Evolutionary conservation across 2,797 vertebrate genomes (phyloP).

Genomic region (Ara ararauna): DNA sequence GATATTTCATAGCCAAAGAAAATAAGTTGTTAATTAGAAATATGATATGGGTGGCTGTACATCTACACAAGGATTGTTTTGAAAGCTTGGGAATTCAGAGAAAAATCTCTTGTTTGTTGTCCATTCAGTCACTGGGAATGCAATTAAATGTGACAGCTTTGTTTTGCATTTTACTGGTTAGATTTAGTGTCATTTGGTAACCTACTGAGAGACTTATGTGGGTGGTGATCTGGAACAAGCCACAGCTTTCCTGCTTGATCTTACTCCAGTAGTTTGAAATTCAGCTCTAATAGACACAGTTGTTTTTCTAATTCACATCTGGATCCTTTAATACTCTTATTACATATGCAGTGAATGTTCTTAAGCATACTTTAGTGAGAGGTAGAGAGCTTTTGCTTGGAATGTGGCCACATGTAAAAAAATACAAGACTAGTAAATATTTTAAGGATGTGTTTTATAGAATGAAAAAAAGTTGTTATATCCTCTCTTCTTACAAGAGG

Average conservation of each 20-base stretch:
- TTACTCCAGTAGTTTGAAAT: conserved; percentile 57
- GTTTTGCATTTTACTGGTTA: conserved; percentile 33
- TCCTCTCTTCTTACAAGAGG: conserved; percentile 13
- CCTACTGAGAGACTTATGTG: conserved; percentile 33
- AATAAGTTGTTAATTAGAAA: background rate
- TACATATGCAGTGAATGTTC: conserved; percentile 8
- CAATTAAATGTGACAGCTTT: conserved; percentile 11
- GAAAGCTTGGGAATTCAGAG: background rate
- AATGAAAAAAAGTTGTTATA: conserved; percentile 28
- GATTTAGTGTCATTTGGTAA: conserved; percentile 30
- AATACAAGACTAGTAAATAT: conserved; percentile 55
- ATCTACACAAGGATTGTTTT: background rate
- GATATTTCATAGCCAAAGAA: background rate
- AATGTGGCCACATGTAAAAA: conserved; percentile 40
- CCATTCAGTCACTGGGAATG: background rate
- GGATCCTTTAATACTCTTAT: conserved; percentile 58
- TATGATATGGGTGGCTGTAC: background rate
- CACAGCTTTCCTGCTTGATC: conserved; percentile 54
- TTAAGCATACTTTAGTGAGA: conserved; percentile 22
- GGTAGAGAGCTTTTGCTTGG: conserved; percentile 16
- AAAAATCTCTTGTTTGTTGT: background rate
- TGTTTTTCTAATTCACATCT: conserved; percentile 66
- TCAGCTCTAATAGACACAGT: conserved; percentile 2
- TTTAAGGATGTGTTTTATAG: conserved; percentile 51
- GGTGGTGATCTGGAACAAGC: conserved; percentile 45